These are phyloP conservation scores for Lomographa bimaculata DNA, from an alignment of 2,888 invertebrate species.

Conservation along the genomic window DNA sequence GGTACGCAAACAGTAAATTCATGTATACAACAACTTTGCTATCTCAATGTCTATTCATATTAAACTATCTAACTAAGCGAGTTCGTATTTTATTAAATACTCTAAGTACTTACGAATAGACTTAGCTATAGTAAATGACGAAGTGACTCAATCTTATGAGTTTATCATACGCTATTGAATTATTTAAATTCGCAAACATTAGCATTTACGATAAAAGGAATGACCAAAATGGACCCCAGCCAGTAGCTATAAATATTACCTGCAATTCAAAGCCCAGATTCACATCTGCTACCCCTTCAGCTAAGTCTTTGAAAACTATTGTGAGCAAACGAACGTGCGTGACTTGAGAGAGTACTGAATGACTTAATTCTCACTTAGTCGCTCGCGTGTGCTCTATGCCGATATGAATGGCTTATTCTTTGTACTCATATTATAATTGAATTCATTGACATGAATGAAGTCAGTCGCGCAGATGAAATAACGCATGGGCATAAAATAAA, in stretches of 20 bases:
- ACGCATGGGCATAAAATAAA: not conserved
- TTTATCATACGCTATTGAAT: too few species aligned
- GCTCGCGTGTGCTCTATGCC: conserved; percentile 39
- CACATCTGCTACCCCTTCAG: conserved; percentile 42
- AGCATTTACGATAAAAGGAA: too few species aligned
- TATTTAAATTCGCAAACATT: too few species aligned
- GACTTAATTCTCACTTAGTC: conserved; percentile 46
- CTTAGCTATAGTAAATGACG: too few species aligned
- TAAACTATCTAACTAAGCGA: too few species aligned
- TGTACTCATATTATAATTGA: conserved; percentile 51
- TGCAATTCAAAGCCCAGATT: conserved; percentile 23
- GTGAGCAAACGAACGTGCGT: conserved; percentile 40
- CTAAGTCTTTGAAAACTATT: conserved; percentile 37
- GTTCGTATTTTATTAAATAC: too few species aligned
- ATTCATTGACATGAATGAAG: conserved; percentile 56
- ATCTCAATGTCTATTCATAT: too few species aligned
- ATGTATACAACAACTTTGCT: too few species aligned
- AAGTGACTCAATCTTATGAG: too few species aligned
- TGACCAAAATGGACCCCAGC: too few species aligned
- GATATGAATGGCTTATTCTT: conserved; percentile 50
- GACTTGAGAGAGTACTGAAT: conserved; percentile 35
- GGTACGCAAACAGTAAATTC: too few species aligned
- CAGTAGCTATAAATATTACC: conserved; percentile 6
- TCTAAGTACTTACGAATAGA: too few species aligned
- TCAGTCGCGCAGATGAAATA: conserved; percentile 44